phyloP scores from a whole-genome alignment of 2,888 invertebrate genomes.

The Morpho achilles region DNA sequence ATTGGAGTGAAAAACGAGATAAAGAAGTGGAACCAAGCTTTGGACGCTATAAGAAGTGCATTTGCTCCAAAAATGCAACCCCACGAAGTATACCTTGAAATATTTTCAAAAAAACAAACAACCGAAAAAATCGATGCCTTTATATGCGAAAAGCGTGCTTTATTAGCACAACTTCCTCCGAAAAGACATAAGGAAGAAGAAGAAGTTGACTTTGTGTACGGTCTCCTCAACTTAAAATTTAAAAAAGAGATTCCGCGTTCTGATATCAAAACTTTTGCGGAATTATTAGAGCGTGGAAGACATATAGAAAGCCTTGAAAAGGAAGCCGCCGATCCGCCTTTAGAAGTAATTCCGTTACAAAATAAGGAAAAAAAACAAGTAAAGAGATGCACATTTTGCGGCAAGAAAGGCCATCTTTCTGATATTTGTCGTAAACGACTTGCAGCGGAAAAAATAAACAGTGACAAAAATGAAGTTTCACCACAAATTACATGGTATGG shows the following conservation, averaged over 20 bases:
- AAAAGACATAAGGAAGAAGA: not conserved
- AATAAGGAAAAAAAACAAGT: no score
- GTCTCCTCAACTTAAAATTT: not conserved
- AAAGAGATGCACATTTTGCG: no score
- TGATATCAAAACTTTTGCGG: not conserved
- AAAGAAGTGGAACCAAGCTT: not conserved
- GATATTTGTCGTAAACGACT: no score
- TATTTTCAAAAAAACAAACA: not conserved
- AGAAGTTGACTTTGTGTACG: not conserved
- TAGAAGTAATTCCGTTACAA: no score
- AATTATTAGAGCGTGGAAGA: not conserved
- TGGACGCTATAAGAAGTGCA: not conserved
- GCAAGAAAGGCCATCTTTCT: no score
- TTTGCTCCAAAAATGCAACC: constrained; percentile 1
- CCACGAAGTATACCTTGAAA: constrained; percentile 1
- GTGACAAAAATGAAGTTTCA: no score
- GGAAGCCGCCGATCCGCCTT: no score
- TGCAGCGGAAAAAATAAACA: no score
- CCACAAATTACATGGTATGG: no score
- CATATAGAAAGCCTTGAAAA: not conserved
- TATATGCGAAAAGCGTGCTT: not conserved
- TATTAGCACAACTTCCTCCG: not conserved
- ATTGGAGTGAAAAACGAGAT: constrained; percentile 1
- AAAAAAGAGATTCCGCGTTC: not conserved
- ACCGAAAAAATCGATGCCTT: not conserved